phyloP scores from a whole-genome alignment of 1,140 invertebrate genomes.

The Leptinotarsa undecemlineata region DNA sequence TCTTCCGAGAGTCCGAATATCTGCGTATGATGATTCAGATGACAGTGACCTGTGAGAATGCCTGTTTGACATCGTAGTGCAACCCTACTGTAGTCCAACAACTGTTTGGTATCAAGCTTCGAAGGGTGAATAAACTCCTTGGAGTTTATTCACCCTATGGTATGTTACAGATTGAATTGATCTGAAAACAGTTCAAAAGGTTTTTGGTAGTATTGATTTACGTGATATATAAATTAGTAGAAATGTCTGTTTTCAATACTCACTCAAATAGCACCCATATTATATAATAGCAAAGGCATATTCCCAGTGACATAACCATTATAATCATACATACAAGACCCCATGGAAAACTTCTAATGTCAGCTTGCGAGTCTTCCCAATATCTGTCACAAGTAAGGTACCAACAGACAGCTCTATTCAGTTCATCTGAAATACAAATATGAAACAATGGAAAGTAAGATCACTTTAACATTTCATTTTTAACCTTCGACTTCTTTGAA shows the following conservation, averaged over 20 bases:
- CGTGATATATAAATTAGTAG: too few species aligned
- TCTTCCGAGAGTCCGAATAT: too few species aligned
- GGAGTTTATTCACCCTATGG: too few species aligned
- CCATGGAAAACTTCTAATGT: conserved; percentile 78
- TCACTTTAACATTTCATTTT: neutral
- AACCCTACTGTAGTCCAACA: too few species aligned
- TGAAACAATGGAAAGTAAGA: neutral
- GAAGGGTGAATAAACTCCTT: too few species aligned
- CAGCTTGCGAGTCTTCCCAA: conserved; percentile 81
- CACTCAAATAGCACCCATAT: conserved; percentile 89
- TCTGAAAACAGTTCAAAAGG: too few species aligned
- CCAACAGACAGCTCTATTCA: conserved; percentile 87
- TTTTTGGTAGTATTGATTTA: too few species aligned
- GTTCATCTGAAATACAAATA: conserved; percentile 67
- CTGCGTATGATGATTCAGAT: too few species aligned
- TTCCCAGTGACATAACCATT: conserved; percentile 75
- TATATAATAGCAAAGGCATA: conserved; percentile 86
- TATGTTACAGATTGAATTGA: too few species aligned
- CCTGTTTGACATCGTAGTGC: too few species aligned
- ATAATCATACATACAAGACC: conserved; percentile 74
- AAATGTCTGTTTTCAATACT: conserved; percentile 54
- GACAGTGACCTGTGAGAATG: too few species aligned
- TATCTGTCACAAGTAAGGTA: conserved; percentile 89
- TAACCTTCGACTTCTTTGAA: conserved; percentile 87
- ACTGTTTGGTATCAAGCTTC: too few species aligned